phyloP scores from a whole-genome alignment of 2,113 vertebrate genomes.

The Serilophus lunatus region DNA sequence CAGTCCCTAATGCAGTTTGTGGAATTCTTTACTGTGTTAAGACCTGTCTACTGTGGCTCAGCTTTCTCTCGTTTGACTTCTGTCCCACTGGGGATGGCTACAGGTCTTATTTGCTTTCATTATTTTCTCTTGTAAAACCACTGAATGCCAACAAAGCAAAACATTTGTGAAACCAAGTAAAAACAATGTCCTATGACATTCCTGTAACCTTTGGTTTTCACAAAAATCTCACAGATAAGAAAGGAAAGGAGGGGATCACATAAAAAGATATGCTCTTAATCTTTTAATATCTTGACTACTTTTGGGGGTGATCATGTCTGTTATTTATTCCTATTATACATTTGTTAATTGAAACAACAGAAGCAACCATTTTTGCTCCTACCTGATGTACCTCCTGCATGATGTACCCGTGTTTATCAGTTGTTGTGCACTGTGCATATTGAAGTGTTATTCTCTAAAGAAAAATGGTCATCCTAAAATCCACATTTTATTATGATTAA shows the following conservation, averaged over 20 bases:
- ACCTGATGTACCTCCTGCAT: no score
- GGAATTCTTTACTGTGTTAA: conserved; percentile 32
- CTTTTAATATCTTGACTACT: background rate
- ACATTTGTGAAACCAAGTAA: background rate
- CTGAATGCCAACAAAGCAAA: conserved; percentile 28
- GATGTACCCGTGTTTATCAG: no score
- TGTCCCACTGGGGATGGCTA: background rate
- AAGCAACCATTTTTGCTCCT: background rate
- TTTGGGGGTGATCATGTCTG: background rate
- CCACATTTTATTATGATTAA: background rate
- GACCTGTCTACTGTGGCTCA: conserved; percentile 41
- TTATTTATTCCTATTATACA: background rate
- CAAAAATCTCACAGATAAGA: background rate
- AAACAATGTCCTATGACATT: background rate
- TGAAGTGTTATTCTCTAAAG: background rate
- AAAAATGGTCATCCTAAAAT: background rate
- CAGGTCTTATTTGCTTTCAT: conserved; percentile 55
- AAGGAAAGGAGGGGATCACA: background rate
- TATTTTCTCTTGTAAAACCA: conserved; percentile 55
- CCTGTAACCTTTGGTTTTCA: background rate
- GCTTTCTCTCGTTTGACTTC: conserved; percentile 46
- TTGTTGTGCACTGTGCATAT: background rate
- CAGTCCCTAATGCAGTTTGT: background rate
- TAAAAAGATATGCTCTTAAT: background rate
- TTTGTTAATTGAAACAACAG: background rate